Evolutionary conservation across 2,888 invertebrate species (phyloP), one percentile per base, ranked within the genome.

Genomic region (Drosophila kambysellisi): DNA sequence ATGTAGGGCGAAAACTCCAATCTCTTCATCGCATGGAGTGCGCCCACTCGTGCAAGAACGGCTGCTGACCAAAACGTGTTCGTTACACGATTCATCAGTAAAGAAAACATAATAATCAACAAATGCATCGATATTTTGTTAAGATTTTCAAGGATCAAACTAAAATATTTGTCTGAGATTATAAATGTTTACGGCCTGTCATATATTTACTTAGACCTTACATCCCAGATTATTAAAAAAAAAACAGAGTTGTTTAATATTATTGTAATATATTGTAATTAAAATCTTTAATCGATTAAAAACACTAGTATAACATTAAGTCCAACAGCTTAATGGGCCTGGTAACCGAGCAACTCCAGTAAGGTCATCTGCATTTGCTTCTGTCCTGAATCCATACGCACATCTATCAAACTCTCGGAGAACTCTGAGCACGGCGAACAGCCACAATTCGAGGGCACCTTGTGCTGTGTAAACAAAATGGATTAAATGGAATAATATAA

Each of bases 401-500:
- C 52, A 61, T 74, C 77, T 33, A 82, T 79, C 20, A 83, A 11
- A 37, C 74, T 62, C 0, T 77, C 70, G 0, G 76, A 58, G 4
- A 83, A 81, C 48, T 92, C 91, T 0, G 74, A 65, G 43, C 92
- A 92, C 0, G 89, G 88, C 33, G 76, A 79, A 67, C 92, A 92
- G 15, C 91, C 92, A 62, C 92, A 92, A 39, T 84, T 70, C 1
- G 91, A 82, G 1, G 92, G 92, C 52, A 92, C 91, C 70, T 92
- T 91, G 62, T 92, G 84, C 91, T 92, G 64, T 15, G 20, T 25
- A 25, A 25, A 12, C 4, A 25, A 0, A 56, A 30, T 12, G 8
- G 43, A 33, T 7, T 1, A n/a, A 2, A 12, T 11, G 15, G 8
- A 53, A 25, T 9, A 1, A 8, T 11, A 8, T 0, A 41, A 9